Evolutionary conservation across 2,113 vertebrate genomes (phyloP).

Genomic region (Gasterosteus aculeatus): DNA sequence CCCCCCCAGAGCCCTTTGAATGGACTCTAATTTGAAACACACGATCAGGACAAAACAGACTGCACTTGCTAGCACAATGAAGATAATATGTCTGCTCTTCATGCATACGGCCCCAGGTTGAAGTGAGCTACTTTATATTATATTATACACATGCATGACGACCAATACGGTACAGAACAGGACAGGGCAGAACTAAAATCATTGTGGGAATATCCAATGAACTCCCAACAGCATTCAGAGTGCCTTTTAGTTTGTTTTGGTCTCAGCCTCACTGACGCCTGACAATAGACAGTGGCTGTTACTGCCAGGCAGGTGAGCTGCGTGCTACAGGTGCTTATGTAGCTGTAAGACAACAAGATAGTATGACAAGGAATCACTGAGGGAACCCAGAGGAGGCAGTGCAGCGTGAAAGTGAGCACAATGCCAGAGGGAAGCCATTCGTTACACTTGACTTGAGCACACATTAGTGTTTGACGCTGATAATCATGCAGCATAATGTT

Average conservation of each 20-base stretch:
- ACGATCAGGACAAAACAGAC: constrained; percentile 54
- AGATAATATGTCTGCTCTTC: constrained; percentile 41
- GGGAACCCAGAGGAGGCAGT: constrained; percentile 21
- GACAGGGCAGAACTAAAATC: background rate
- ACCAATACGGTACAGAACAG: background rate
- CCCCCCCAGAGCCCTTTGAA: constrained; percentile 55
- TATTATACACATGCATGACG: background rate
- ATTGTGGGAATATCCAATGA: background rate
- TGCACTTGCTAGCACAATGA: constrained; percentile 37
- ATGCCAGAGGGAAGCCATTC: constrained; percentile 38
- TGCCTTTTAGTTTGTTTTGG: background rate
- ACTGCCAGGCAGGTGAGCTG: constrained; percentile 28
- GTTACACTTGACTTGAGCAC: constrained; percentile 32
- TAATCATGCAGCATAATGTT: constrained; percentile 41
- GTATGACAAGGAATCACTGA: constrained; percentile 18
- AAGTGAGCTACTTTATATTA: constrained; percentile 8
- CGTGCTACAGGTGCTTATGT: constrained; percentile 44
- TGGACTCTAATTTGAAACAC: constrained; percentile 69
- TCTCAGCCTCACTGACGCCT: constrained; percentile 16
- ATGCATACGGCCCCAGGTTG: constrained; percentile 18
- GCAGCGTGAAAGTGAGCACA: constrained; percentile 23
- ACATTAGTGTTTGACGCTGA: constrained; percentile 50
- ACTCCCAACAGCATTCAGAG: background rate
- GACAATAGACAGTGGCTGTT: background rate
- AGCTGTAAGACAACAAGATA: constrained; percentile 21